Evolutionary conservation across 2,797 vertebrate species (phyloP).

Genomic region (Ara ararauna): DNA sequence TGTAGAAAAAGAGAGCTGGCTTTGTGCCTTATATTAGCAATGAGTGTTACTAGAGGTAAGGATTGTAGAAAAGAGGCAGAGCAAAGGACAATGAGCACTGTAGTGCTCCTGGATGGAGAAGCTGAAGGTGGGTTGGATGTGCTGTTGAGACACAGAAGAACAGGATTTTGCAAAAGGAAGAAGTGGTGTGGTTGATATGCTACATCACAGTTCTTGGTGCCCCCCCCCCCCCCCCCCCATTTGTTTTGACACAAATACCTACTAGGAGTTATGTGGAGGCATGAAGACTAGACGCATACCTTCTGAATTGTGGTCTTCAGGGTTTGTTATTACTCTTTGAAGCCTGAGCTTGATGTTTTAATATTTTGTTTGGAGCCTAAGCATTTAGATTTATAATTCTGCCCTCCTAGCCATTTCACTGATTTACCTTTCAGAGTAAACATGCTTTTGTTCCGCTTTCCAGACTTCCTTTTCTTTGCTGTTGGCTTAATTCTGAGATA

Average conservation of each 20-base stretch:
- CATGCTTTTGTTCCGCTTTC: not conserved
- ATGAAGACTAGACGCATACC: rapidly evolving
- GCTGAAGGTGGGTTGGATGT: not conserved
- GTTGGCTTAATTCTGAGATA: slow-evolving; percentile 16
- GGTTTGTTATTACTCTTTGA: slow-evolving; percentile 9
- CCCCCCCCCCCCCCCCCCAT: not conserved
- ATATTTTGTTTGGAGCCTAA: slow-evolving; percentile 14
- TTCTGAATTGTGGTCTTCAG: not conserved
- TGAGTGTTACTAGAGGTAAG: not conserved
- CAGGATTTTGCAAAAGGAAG: not conserved
- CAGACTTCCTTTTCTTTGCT: slow-evolving; percentile 26
- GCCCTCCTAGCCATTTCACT: slow-evolving; percentile 2
- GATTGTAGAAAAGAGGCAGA: rapidly evolving
- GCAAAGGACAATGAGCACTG: rapidly evolving
- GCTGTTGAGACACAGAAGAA: not conserved
- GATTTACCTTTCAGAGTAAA: slow-evolving; percentile 30
- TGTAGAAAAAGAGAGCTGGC: not conserved
- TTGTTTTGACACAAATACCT: not conserved
- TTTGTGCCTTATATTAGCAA: rapidly evolving
- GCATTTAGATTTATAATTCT: slow-evolving; percentile 4
- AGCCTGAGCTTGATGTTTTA: not conserved
- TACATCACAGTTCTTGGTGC: not conserved
- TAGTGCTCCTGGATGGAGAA: rapidly evolving
- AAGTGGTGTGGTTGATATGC: not conserved
- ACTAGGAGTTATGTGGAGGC: not conserved